These are phyloP conservation scores for Thyatira batis DNA, from an alignment of 2,888 invertebrate species.

Conservation along the genomic window DNA sequence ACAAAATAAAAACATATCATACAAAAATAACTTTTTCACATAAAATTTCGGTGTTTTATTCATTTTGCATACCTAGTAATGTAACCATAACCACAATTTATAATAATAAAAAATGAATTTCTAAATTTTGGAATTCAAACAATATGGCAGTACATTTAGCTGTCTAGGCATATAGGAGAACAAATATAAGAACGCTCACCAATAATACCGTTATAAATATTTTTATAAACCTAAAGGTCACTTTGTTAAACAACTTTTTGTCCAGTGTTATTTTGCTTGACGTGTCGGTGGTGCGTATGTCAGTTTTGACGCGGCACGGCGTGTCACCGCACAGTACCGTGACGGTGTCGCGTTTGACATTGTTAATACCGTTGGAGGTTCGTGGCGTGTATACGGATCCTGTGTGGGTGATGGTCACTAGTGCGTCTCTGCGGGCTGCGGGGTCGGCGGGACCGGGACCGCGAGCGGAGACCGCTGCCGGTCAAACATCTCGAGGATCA, in stretches of 20 bases:
- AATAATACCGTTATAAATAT: constrained; percentile 12
- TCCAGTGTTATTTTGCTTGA: constrained; percentile 24
- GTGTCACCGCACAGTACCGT: background rate
- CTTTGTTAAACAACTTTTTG: constrained; percentile 18
- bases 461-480: constrained; percentile 71
- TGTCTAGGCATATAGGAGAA: constrained; percentile 30
- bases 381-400: constrained; percentile 4
- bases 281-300: constrained; percentile 39
- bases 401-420: constrained; percentile 20
- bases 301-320: constrained; percentile 16
- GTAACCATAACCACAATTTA: constrained; percentile 13
- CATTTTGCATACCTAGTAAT: constrained; percentile 20
- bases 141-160: constrained; percentile 46
- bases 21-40: constrained; percentile 20
- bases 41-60: constrained; percentile 4
- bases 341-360: constrained; percentile 1
- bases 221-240: constrained; percentile 14
- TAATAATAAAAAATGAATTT: constrained; percentile 6
- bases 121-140: constrained; percentile 19
- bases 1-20: constrained; percentile 32
- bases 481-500: constrained; percentile 82
- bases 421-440: constrained; percentile 51
- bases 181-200: constrained; percentile 1
- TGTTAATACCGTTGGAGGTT: background rate
- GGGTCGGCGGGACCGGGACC: constrained; percentile 65